These are phyloP conservation scores for Papilio protenor DNA, from an alignment of 2,888 invertebrate genomes.

Conservation along the genomic window DNA sequence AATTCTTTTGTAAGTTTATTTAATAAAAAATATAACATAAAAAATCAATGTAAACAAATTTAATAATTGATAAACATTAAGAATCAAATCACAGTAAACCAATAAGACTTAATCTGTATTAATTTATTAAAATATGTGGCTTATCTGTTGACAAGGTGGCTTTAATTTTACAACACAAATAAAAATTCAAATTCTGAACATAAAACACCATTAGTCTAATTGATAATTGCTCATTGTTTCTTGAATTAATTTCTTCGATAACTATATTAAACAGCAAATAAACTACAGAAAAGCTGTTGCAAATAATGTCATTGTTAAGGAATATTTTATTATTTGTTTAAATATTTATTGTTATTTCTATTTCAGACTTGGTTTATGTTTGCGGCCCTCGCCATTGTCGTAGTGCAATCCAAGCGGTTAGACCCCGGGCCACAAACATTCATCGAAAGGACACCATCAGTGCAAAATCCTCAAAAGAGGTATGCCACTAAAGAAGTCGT, in stretches of 20 bases:
- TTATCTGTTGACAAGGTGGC: not conserved
- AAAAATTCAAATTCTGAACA: not conserved
- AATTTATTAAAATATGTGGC: constrained; percentile 1
- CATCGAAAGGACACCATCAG: constrained; percentile 47
- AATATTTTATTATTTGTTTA: not conserved
- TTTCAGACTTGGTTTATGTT: constrained; percentile 63
- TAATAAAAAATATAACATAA: not conserved
- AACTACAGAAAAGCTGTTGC: not conserved
- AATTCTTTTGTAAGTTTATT: constrained; percentile 42
- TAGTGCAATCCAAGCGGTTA: constrained; percentile 54
- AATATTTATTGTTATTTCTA: constrained; percentile 42
- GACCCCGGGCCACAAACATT: constrained; percentile 62
- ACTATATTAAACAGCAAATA: not conserved
- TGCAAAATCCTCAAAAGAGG: constrained; percentile 48
- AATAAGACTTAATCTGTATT: not conserved
- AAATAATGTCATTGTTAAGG: not conserved
- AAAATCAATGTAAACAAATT: not conserved
- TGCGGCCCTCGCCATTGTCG: constrained; percentile 52
- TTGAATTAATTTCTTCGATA: not conserved
- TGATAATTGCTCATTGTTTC: not conserved
- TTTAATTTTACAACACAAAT: not conserved
- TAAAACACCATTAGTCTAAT: not conserved
- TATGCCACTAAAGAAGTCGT: constrained; percentile 66
- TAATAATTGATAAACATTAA: not conserved
- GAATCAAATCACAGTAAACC: not conserved